Evolutionary conservation across 2,797 vertebrate species (phyloP), one percentile per base, ranked within the genome.

Genomic region (Semaprochilodus insignis): DNA sequence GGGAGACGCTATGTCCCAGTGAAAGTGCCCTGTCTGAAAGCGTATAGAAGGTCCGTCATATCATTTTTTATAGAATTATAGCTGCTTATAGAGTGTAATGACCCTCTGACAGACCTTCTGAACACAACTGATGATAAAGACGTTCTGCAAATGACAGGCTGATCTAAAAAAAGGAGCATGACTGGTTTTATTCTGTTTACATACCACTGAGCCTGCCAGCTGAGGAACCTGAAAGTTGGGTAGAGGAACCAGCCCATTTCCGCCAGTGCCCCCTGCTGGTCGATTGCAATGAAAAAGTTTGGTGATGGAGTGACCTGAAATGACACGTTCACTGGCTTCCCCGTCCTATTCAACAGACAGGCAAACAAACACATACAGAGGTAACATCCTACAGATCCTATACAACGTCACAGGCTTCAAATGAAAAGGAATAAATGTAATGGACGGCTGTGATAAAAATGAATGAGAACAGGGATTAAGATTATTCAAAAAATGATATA

Each of bases 161-260:
- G 8, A 11, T 48, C 44, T 48, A 13, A 48, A 48, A 40, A 40
- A 69, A 21, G 21, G 65, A 36, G 19, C 23, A 4, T 14, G 8
- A 70, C 14, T 23, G 40, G 19, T 13, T 16, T 52, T 15, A 16
- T 62, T 48, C 25, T 31, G 63, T 34, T 13, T 14, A 73, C 87
- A 86, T 81, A 96, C 95, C 95, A 96, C 87, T 95, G 90, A 0
- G 94, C 93, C 87, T 96, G 95, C 95, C 95, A 96, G 90, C 88
- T 90, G 44, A 96, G 0, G 82, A 96, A 96, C 72, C 88, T 91
- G 85, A 96, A 95, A 0, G 93, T 74, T 0, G 95, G 94, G 86
- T 95, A 96, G 51, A 95, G 92, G 69, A 95, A 93, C 91, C 91
- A 92, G 78, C 95, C 95, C 87, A 89, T 91, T 90, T 96, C 95